Base-by-base conservation (phyloP, 2,113 vertebrate genomes). In the Deroptyus accipitrinus region DNA sequence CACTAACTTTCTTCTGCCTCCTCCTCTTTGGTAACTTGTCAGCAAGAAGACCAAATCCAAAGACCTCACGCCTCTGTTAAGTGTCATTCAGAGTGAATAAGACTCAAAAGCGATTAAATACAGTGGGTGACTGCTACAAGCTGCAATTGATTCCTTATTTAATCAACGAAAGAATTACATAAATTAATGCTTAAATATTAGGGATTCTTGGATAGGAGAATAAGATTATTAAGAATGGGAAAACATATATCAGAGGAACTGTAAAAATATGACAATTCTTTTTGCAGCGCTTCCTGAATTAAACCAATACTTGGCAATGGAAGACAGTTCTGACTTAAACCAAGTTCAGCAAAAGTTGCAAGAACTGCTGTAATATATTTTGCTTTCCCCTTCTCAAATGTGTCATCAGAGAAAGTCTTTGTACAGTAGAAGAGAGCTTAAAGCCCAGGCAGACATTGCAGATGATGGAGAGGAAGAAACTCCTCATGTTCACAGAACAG, bases 51-150 rank as follows among this genome's bases (percentile, higher is more conserved):
- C 17, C 48, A 51, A 72, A 82, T 95, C 86, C 31, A 78, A 42
- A 55, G 92, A 97, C 70, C 94, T 98, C 96, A 97, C 97, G 97
- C 97, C 82, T 97, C 74, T 92, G 5, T 73, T 70, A 90, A 48
- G 46, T 91, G 90, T 88, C 74, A 88, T 75, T 82, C 49, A 82
- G 84, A 91, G 33, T n/a, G 90, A 91, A 54, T 52, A 39, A 92
- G 41, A 85, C 55, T 90, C 54, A 92, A 89, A 92, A 94, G 49
- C 59, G 37, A 87, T 73, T 82, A 97, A 94, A 51, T 76, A 31
- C 23, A n/a, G 20, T 72, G 54, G 69, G 54, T 62, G 72, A 52
- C 64, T 87, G 41, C 39, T 63, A 7, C 25, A 72, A 89, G 66
- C 17, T 92, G 18, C 27, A 84, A 39, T 6, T 72, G 63, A 57